These are phyloP conservation scores for Mormyrus hasselquistii DNA, from an alignment of 2,797 vertebrate genomes.

Conservation along the genomic window DNA sequence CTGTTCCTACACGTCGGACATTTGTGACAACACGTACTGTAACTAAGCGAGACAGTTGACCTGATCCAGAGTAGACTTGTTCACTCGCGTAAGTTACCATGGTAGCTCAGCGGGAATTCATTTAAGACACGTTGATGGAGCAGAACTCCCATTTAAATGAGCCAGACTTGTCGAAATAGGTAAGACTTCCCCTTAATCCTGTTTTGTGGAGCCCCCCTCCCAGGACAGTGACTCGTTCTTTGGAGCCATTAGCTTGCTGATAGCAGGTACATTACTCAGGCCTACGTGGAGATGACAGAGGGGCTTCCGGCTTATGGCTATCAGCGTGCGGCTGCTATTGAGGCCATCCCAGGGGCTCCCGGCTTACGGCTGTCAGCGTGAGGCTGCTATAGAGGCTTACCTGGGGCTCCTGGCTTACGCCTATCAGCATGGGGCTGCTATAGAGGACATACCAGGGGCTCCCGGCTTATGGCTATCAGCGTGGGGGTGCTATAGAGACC, in stretches of 20 bases:
- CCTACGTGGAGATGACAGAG: too few relatives aligned
- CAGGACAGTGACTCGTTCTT: background rate
- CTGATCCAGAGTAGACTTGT: background rate
- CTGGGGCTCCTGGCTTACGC: background rate
- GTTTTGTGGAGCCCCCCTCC: background rate
- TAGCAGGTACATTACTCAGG: background rate
- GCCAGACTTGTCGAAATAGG: background rate
- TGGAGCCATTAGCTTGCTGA: background rate
- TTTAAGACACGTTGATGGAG: background rate
- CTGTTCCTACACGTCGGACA: background rate
- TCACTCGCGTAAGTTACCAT: background rate
- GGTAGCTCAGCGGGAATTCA: background rate
- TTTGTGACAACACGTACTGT: background rate
- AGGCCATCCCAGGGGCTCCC: background rate
- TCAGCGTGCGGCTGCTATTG: background rate
- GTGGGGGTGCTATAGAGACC: background rate
- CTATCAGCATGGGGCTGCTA: background rate
- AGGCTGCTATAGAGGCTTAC: background rate
- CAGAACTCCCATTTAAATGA: background rate
- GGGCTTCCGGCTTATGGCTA: background rate
- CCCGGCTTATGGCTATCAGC: background rate
- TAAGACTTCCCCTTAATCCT: background rate
- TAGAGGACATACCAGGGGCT: background rate
- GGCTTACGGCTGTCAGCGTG: background rate
- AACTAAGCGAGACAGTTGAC: background rate